A percentile compares a stretch with the other conserved stretches of the same genome.
Conservation (phyloP, 2,113 vertebrate genomes). For the Ictalurus punctatus region DNA sequence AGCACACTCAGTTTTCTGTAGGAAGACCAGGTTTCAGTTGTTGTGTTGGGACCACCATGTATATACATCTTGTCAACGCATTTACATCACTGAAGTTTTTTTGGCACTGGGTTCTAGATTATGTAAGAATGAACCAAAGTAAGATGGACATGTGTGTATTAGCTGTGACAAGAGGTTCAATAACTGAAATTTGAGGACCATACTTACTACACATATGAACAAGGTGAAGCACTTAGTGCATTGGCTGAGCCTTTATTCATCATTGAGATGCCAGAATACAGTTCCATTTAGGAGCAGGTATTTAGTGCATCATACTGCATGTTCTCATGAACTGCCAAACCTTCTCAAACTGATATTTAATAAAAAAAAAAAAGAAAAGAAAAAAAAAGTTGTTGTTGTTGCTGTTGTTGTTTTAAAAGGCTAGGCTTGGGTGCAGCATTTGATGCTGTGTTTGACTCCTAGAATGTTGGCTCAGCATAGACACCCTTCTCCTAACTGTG, state of each 20-base stretch:
- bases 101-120: neutral
- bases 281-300: neutral
- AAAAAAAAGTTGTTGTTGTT: no score
- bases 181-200: neutral
- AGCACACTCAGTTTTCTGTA: neutral
- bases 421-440: neutral
- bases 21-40: neutral
- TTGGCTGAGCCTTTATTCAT: slow-evolving; percentile 5
- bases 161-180: neutral
- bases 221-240: slow-evolving; percentile 19
- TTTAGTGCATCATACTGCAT: neutral
- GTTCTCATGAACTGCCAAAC: neutral
- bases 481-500: slow-evolving; percentile 56
- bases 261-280: neutral
- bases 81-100: neutral
- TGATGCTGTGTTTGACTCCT: slow-evolving; percentile 32
- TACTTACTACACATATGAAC: neutral
- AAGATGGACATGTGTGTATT: slow-evolving; percentile 10
- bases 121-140: neutral
- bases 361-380: neutral
- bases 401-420: neutral
- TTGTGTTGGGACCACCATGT: neutral
- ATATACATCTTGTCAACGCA: neutral
- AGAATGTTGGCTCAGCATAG: slow-evolving; percentile 51
- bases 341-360: neutral